Percentiles rank a stretch among this genome's conserved stretches.
phyloP scores from a whole-genome alignment of 2,113 vertebrate genomes.

The Bujurquina vittata region DNA sequence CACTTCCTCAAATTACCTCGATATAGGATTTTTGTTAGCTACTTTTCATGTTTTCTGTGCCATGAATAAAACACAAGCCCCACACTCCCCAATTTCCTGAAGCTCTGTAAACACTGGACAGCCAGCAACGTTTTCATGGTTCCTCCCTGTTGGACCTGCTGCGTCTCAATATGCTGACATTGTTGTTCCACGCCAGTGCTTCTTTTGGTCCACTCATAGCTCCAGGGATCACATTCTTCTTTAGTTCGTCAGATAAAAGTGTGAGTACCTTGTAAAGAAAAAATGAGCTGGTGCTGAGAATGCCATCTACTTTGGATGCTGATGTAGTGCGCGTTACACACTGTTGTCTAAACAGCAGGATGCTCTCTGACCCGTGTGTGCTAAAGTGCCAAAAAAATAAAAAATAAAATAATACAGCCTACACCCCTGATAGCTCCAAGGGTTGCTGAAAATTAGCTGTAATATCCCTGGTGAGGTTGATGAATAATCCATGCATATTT shows the following conservation, averaged over 20 bases:
- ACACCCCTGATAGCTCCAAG: not conserved
- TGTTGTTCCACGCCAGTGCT: slow-evolving; percentile 43
- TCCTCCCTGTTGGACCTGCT: slow-evolving; percentile 40
- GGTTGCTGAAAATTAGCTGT: not conserved
- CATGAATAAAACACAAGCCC: slow-evolving; percentile 69
- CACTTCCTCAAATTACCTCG: slow-evolving; percentile 14
- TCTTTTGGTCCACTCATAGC: slow-evolving; percentile 32
- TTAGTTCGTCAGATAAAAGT: slow-evolving; percentile 14
- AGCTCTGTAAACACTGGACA: slow-evolving; percentile 43
- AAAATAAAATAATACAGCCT: not conserved
- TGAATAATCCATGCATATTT: slow-evolving; percentile 10
- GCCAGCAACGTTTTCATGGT: slow-evolving; percentile 26
- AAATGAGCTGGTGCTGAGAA: slow-evolving; percentile 19
- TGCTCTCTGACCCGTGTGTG: not conserved
- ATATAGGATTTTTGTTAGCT: slow-evolving; percentile 22
- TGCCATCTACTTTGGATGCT: slow-evolving; percentile 14
- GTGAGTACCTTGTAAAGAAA: slow-evolving; percentile 11
- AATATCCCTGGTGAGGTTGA: not conserved
- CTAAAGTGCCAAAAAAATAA: not conserved
- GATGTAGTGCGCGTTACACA: not conserved
- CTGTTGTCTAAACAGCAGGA: not conserved
- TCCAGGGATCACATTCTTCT: slow-evolving; percentile 26
- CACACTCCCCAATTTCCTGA: slow-evolving; percentile 36
- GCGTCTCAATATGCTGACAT: slow-evolving; percentile 49
- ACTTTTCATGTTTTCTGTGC: slow-evolving; percentile 41